A percentile compares a stretch with the other conserved stretches of the same genome.
phyloP scores from a whole-genome alignment of 2,888 invertebrate species.

The Aphrophora alni region DNA sequence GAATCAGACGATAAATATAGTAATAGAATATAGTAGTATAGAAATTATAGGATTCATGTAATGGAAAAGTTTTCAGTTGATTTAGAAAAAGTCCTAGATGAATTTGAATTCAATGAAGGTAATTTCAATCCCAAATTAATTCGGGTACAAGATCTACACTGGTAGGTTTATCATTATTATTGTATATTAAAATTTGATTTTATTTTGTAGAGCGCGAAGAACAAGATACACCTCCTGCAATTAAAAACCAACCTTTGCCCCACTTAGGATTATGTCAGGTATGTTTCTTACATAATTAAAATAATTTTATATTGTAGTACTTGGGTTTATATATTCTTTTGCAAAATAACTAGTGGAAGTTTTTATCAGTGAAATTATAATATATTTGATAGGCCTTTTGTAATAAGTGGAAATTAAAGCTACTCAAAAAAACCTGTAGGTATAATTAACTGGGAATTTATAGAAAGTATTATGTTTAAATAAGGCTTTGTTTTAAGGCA shows the following conservation, averaged over 20 bases:
- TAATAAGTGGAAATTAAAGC: no score
- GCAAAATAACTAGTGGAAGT: no score
- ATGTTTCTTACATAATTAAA: no score
- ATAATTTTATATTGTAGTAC: slow-evolving; percentile 2
- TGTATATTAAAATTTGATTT: slow-evolving; percentile 10
- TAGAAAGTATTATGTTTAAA: no score
- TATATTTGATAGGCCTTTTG: no score
- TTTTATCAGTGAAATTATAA: no score
- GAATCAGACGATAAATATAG: not conserved
- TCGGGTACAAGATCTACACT: no score
- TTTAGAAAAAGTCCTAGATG: slow-evolving; percentile 83
- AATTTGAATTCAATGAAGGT: slow-evolving; percentile 79
- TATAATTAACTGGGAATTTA: no score
- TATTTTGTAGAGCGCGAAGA: slow-evolving; percentile 47
- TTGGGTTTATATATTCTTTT: slow-evolving; percentile 31
- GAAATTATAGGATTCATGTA: slow-evolving; percentile 1
- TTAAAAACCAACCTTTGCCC: slow-evolving; percentile 43
- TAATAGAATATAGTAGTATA: not conserved
- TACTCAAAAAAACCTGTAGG: no score
- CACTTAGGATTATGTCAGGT: slow-evolving; percentile 43
- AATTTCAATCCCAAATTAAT: slow-evolving; percentile 32
- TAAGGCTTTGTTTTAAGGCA: no score
- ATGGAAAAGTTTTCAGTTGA: slow-evolving; percentile 73
- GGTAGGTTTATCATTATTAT: not conserved
- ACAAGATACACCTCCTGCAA: slow-evolving; percentile 42